Evolutionary conservation across 1,140 invertebrate species (phyloP), one percentile per base, ranked within the genome.

Genomic region (Neodiprion fabricii): DNA sequence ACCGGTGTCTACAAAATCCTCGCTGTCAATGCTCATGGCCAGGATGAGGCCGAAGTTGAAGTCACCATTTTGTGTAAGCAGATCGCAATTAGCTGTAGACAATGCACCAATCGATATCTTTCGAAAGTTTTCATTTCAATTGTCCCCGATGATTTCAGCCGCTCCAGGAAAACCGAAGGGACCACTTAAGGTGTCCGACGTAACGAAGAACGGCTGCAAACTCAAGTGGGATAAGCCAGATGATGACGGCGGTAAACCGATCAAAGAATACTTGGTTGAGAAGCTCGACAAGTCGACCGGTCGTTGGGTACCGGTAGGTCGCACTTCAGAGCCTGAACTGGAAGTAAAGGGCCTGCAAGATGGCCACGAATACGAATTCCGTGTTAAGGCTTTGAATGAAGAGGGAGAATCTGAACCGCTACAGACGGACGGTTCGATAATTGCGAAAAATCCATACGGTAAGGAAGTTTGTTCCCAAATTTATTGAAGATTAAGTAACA

Each of bases 341-440:
- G 95, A 98, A 79, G 92, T 99, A 48, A 96, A 96, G 82, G 97
- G 97, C 68, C 90, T 99, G 67, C 93, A 95, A 82, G 96, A 97
- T 85, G 97, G 96, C 23, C 96, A 98, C 84, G 95, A 97, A 82
- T 99, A 99, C 87, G 93, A 98, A 86, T 99, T 99, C 90, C 92
- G 98, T 78, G 97, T 99, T 0, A 98, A 96, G 84, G 98, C 98
- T n/a, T 92, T 99, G 67, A 99, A 99, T 83, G 96, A 97, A 71
- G 97, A 99, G 89, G 99, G 98, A 5, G 97, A 98, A 89, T 98
- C 97, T 28, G 98, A 99, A 81, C 97, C 97, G 23, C 85, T 99
- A 69, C 94, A 96, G 81, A 97, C 97, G 12, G 96, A 96, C 65
- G 92, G 93, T 82, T 89, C 93, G 0, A 96, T 94, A 65, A 83